Evolutionary conservation across 2,113 vertebrate genomes (phyloP), one percentile per base, ranked within the genome.

Genomic region (Crotophaga sulcirostris): DNA sequence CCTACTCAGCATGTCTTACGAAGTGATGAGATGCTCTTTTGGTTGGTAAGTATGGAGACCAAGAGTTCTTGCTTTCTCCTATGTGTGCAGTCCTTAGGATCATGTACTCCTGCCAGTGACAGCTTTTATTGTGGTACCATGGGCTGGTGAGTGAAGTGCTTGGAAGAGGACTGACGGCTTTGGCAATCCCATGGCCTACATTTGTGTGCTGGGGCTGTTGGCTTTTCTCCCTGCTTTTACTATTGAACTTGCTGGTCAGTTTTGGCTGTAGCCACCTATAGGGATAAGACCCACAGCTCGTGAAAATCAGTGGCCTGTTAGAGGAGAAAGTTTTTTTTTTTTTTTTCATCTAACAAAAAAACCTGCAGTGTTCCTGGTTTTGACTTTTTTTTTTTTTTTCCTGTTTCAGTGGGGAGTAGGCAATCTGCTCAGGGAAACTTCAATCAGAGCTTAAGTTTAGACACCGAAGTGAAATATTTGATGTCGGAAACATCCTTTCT

Each of bases 111-210:
- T 66, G 38, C 19, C 36, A 34, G 42, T 9, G 54, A 16, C 9
- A n/a, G 7, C 49, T 60, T 83, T 33, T 9, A 4, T 24, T 59
- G n/a, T 38, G 36, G 8, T 21, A 7, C 49, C 1, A 0, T 18
- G 62, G 31, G 16, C 26, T 62, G 56, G 9, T 15, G 15, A 62
- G 31, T 13, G 25, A 85, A 69, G 40, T 45, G 14, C 25, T 54
- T 73, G 28, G 58, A 60, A 84, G 36, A 62, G 14, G 14, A 36
- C 34, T 66, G 44, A 8, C 7, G 12, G n/a, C 44, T 79, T 31
- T 69, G 49, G n/a, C 10, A 58, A 23, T 56, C 18, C 63, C 6
- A n/a, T 23, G 31, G 7, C 10, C 13, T 15, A 2, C 1, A 0
- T 60, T 49, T 55, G 24, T 66, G 24, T 49, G 26, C 14, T 90